Percentiles rank a stretch among this genome's conserved stretches.
phyloP scores from a whole-genome alignment of 2,113 vertebrate species.

The Pygoscelis antarcticus region DNA sequence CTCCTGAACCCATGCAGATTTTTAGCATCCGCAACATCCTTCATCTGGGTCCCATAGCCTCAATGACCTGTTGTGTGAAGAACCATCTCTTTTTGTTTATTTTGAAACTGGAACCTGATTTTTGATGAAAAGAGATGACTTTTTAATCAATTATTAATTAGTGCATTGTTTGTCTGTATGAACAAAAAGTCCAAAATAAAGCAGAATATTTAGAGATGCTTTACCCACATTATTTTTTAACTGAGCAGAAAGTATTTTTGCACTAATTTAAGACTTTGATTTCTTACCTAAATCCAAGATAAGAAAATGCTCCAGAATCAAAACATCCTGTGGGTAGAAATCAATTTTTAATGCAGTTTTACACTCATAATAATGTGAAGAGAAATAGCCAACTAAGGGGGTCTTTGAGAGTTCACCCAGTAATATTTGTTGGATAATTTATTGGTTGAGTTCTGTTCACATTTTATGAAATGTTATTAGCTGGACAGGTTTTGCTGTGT shows the following conservation, averaged over 20 bases:
- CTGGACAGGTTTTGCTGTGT: background rate
- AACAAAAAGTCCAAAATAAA: constrained; percentile 53
- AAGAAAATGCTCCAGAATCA: background rate
- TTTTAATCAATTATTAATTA: background rate
- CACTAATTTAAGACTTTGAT: background rate
- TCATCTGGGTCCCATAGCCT: background rate
- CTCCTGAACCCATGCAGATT: background rate
- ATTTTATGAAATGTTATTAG: background rate
- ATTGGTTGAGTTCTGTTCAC: background rate
- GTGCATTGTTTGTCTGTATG: background rate
- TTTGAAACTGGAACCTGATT: background rate
- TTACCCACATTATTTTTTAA: background rate
- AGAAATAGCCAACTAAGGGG: background rate
- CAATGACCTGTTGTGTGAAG: background rate
- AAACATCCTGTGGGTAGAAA: background rate
- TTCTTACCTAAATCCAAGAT: background rate
- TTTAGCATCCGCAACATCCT: background rate
- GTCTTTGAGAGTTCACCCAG: background rate
- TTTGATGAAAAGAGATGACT: constrained; percentile 32
- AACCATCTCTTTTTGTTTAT: constrained; percentile 7
- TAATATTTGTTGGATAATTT: background rate
- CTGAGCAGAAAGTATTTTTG: background rate
- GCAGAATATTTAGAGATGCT: background rate
- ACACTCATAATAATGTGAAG: background rate
- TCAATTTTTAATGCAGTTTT: background rate